Base-by-base conservation (phyloP, 1,140 invertebrate species). In the Tenebrio molitor region DNA sequence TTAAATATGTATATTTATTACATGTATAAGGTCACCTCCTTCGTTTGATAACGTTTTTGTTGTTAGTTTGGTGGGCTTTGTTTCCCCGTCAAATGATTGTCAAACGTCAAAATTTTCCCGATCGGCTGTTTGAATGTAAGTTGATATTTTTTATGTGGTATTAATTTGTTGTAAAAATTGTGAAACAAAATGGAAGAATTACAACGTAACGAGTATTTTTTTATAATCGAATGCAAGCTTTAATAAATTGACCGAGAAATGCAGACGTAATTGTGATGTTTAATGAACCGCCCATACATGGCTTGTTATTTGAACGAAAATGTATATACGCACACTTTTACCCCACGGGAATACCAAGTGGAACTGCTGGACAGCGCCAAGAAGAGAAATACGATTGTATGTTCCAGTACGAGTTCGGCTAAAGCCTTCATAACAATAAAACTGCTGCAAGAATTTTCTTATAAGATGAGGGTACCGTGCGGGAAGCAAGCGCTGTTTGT, bases 391-490 rank as follows among this genome's bases (percentile, higher is more conserved):
- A 92, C 92, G 10, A 94, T 98, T 73, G 88, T 95, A 53, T 95
- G 93, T 81, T 86, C 97, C 39, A 91, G 91, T 42, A 93, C 93
- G 74, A 90, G 89, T 50, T 86, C 89, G 12, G 94, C 95, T 39
- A 96, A 96, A 85, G 91, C 93, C 23, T 98, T 97, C 82, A 91
- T 98, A 75, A 90, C 92, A 4, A 89, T 96, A 5, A 93, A 97
- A 88, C 84, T 98, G 10, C 90, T 97, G 41, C 93, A 95, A 85
- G 91, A 92, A 80, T 81, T 89, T 65, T 87, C 89, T 1, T 85
- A 85, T 73, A 81, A 85, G 76, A 84, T 89, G 77, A 78, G 89
- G 77, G 81, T 78, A 83, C 80, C 80, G 80, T 29, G 42, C 53
- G 75, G 77, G 7, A 82, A 81, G 71, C 77, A 78, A 69, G 78